Evolutionary conservation across 2,113 vertebrate genomes (phyloP).

Genomic region (Mola mola): DNA sequence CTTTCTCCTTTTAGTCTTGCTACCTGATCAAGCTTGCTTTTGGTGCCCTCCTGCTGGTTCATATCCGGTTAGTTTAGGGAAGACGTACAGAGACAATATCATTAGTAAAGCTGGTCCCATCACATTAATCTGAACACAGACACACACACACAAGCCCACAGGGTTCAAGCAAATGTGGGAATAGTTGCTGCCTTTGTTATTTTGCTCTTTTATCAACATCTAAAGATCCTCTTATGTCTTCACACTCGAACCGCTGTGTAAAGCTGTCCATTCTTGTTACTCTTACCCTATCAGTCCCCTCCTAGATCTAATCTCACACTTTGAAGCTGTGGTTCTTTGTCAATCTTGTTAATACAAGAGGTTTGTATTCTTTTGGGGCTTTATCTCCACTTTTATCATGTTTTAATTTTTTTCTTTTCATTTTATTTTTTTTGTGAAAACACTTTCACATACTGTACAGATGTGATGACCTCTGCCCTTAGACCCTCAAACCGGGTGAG

Average conservation of each 20-base stretch:
- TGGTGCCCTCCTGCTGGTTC: too few species aligned
- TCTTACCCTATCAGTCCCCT: background rate
- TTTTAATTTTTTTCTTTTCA: constrained; percentile 11
- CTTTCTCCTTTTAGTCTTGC: too few species aligned
- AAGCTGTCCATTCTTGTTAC: constrained; percentile 41
- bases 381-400: background rate
- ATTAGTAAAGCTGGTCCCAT: too few species aligned
- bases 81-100: too few species aligned
- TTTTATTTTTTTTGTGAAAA: too few species aligned
- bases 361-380: constrained; percentile 12
- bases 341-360: background rate
- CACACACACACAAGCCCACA: constrained; percentile 9
- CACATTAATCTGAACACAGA: constrained; percentile 10
- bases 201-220: constrained; percentile 34
- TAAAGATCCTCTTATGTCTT: constrained; percentile 24
- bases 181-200: constrained; percentile 26
- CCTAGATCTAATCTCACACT: constrained; percentile 3
- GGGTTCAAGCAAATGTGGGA: background rate
- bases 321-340: background rate
- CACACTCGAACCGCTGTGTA: constrained; percentile 39
- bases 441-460: too few species aligned
- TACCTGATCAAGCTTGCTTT: too few species aligned
- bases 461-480: too few species aligned
- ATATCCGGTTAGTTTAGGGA: constrained; percentile 24
- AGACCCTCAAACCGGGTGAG: too few species aligned